Conservation (phyloP, 1,140 invertebrate genomes). For the Caenorhabditis brenneri region DNA sequence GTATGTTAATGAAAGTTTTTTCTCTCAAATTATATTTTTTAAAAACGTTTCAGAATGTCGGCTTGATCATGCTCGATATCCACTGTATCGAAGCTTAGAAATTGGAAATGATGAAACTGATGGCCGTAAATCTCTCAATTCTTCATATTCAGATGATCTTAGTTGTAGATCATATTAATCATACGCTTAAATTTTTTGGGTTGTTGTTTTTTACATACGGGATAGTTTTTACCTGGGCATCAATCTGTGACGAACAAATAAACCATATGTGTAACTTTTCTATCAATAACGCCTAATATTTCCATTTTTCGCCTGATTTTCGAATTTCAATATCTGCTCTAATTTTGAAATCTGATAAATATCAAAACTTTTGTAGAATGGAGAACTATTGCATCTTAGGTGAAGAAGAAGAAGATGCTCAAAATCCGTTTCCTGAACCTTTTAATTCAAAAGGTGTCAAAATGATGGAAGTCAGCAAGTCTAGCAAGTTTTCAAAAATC, state of each 20-base stretch:
- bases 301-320: too few species aligned
- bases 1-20: slow-evolving; percentile 3
- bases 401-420: not conserved
- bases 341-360: not conserved
- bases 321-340: not conserved
- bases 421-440: not conserved
- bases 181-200: too few species aligned
- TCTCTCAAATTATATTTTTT: not conserved
- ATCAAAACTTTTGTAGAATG: not conserved
- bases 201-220: not conserved
- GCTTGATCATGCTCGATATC: not conserved
- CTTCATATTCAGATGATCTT: slow-evolving; percentile 14
- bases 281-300: too few species aligned
- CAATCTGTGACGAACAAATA: too few species aligned
- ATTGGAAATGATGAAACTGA: slow-evolving; percentile 5
- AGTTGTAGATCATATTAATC: slow-evolving; percentile 11
- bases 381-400: not conserved
- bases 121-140: not conserved
- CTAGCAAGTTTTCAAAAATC: slow-evolving; percentile 19
- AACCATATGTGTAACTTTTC: too few species aligned
- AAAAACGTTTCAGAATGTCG: not conserved
- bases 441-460: not conserved
- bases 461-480: slow-evolving; percentile 10
- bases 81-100: slow-evolving; percentile 5
- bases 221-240: too few species aligned